Evolutionary conservation across 2,888 invertebrate genomes (phyloP).

Genomic region (Drosophila pseudotakahashii): DNA sequence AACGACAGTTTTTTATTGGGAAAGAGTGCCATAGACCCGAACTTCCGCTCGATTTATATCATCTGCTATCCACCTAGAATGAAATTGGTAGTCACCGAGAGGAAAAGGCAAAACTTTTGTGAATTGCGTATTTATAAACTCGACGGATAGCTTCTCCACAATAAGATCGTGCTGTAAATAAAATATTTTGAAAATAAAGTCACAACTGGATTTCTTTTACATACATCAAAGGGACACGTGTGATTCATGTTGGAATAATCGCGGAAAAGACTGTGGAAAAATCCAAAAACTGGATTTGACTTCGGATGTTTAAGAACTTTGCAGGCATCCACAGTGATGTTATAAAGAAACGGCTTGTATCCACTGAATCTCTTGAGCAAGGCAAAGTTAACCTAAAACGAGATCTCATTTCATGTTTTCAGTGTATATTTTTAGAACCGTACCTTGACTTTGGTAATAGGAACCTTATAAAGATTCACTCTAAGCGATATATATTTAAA

Average conservation of each 20-base stretch:
- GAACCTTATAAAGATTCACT: neutral
- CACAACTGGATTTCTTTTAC: neutral
- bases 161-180: conserved; percentile 17
- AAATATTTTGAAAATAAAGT: neutral
- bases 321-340: conserved; percentile 29
- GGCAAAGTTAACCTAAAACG: conserved; percentile 10
- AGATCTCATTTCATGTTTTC: too few species aligned
- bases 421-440: neutral
- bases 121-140: conserved; percentile 12
- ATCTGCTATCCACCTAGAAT: neutral
- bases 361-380: conserved; percentile 28
- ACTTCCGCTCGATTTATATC: neutral
- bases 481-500: conserved; percentile 42
- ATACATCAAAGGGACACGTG: conserved; percentile 15
- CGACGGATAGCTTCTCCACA: conserved; percentile 28
- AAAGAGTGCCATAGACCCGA: conserved; percentile 10
- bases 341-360: conserved; percentile 46
- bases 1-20: neutral
- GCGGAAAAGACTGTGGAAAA: conserved; percentile 5
- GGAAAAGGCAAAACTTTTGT: conserved; percentile 24
- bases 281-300: conserved; percentile 10
- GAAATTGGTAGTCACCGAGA: conserved; percentile 21
- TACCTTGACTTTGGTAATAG: conserved; percentile 4
- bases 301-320: neutral
- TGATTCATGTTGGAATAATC: conserved; percentile 28